Evolutionary conservation across 2,113 vertebrate species (phyloP).

Genomic region (Lichenostomus cassidix): DNA sequence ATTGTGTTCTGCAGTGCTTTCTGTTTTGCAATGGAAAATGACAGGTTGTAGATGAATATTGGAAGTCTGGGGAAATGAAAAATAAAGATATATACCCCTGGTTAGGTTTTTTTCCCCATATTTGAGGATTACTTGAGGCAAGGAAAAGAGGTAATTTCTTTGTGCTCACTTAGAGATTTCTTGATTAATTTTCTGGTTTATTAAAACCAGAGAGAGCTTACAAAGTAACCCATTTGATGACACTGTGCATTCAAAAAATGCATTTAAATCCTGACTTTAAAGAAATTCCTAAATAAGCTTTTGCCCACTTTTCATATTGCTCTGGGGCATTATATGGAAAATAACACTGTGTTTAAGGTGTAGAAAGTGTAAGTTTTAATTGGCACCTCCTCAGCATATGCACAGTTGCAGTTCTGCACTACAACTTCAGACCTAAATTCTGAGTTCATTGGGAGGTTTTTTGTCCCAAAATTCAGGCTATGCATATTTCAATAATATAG

Average conservation of each 20-base stretch:
- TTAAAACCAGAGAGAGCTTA: not conserved
- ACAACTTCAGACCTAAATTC: not conserved
- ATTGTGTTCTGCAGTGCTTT: not conserved
- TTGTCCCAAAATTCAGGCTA: not conserved
- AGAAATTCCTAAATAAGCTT: not conserved
- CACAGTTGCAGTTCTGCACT: not conserved
- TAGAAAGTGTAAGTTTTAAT: not conserved
- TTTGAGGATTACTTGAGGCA: not conserved
- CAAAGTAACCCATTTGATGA: not conserved
- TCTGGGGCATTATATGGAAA: not conserved
- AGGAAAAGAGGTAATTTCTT: not conserved
- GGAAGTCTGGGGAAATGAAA: not conserved
- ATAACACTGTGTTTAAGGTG: not conserved
- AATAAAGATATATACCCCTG: not conserved
- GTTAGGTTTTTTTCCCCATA: not conserved
- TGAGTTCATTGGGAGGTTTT: not conserved
- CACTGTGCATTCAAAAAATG: not conserved
- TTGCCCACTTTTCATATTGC: not conserved
- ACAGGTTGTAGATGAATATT: not conserved
- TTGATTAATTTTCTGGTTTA: not conserved
- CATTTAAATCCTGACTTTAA: not conserved
- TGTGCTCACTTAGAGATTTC: not conserved
- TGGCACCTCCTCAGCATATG: fast-evolving
- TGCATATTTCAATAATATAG: not conserved
- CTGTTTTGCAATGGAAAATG: not conserved